Percentiles rank a stretch among this genome's conserved stretches.
These are phyloP conservation scores for Sebastes minor DNA, from an alignment of 2,797 vertebrate genomes.

Conservation along the genomic window DNA sequence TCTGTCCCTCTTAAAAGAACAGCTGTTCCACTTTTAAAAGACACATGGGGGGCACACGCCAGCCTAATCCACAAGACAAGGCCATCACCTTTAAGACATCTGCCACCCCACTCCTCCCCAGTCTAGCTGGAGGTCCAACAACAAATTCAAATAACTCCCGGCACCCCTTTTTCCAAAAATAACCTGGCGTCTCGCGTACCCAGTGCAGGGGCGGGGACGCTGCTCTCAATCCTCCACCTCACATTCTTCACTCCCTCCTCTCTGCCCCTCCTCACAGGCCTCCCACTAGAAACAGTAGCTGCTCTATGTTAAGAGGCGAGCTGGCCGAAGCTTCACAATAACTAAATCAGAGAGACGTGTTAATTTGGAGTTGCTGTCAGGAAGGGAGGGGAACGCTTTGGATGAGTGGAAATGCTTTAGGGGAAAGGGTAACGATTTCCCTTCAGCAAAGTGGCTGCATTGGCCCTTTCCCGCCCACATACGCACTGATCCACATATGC, in stretches of 20 bases:
- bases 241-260: constrained; percentile 58
- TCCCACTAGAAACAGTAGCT: constrained; percentile 74
- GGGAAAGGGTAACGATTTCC: constrained; percentile 70
- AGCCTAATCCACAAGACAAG: constrained; percentile 45
- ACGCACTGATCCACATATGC: constrained; percentile 21
- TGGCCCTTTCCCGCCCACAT: constrained; percentile 42
- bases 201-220: constrained; percentile 44
- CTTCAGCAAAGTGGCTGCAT: constrained; percentile 55
- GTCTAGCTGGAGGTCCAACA: constrained; percentile 21
- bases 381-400: constrained; percentile 50
- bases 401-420: constrained; percentile 56
- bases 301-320: constrained; percentile 67
- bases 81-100: constrained; percentile 63
- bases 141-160: constrained; percentile 62
- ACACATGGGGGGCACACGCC: constrained; percentile 21
- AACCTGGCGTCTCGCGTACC: constrained; percentile 57
- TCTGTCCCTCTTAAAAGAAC: constrained; percentile 36
- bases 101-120: constrained; percentile 5
- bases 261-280: constrained; percentile 48
- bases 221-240: constrained; percentile 51
- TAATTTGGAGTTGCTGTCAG: constrained; percentile 74
- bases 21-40: constrained; percentile 64
- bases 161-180: constrained; percentile 72
- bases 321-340: constrained; percentile 62
- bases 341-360: constrained; percentile 69